Evolutionary conservation across 1,140 invertebrate species (phyloP), one percentile per base, ranked within the genome.

Genomic region (Pinna nobilis): DNA sequence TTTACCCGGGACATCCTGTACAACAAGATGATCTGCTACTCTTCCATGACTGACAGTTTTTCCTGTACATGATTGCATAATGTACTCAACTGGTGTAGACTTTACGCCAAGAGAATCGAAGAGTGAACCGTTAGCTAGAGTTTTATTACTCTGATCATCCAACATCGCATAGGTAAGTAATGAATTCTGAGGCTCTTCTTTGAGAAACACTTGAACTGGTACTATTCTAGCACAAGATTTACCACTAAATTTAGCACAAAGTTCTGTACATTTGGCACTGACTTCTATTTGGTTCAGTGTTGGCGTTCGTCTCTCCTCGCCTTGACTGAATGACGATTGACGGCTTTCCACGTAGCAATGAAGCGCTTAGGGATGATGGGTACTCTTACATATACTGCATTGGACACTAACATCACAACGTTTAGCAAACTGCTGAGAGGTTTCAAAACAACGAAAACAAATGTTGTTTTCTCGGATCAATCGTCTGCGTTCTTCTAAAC

Each of bases 81-180:
- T 20, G 37, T 61, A 61, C 41, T 61, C 59, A 39, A 61, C 37
- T 13, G 32, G 11, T 41, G 32, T 3, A 11, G 33, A 39, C 18
- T 61, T 15, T 7, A 61, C 41, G 13, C 23, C 37, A 11, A 41
- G 23, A 28, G 11, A 11, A 49, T 47, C 61, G 49, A 47, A 64
- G 4, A 44, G 23, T 30, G 23, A 6, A 44, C 39, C 30, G 28
- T 30, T 49, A 4, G 20, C 61, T 4, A 64, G 61, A 23, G 61
- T 47, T n/a, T 47, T 20, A 15, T 64, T 49, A 30, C 61, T 64
- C 32, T 64, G 39, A 18, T 64, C 61, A 28, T 64, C 41, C 20
- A 64, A n/a, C 39, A 64, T 64, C 5, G 53, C 53, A 64, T 64
- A 44, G 4, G 23, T 15, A 6, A 6, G 2, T 2, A 47, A 30